Evolutionary conservation across 2,888 invertebrate species (phyloP).

Genomic region (Sesamia inferens): DNA sequence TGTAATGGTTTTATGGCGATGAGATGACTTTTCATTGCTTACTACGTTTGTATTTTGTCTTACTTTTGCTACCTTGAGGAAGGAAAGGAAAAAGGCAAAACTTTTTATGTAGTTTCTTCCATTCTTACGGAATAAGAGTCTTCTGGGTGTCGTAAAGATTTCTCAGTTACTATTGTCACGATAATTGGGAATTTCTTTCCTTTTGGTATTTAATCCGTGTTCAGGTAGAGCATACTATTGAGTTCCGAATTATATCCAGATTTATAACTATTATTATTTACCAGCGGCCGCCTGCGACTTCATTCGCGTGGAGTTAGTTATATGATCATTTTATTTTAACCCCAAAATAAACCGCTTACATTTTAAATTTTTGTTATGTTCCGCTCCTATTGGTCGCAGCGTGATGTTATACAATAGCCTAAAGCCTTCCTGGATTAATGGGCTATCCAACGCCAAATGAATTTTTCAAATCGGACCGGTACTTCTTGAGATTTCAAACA

Average conservation of each 20-base stretch:
- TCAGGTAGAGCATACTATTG: neutral
- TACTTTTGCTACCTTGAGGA: neutral
- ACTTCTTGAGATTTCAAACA: no score
- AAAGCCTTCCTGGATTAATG: no score
- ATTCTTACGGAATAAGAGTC: neutral
- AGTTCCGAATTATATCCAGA: neutral
- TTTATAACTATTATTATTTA: neutral
- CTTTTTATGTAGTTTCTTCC: neutral
- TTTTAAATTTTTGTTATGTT: no score
- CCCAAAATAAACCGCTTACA: no score
- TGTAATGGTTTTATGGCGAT: slow-evolving; percentile 12
- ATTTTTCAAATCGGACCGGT: no score
- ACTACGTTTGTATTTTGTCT: neutral
- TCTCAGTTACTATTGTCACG: neutral
- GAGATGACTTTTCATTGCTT: slow-evolving; percentile 6
- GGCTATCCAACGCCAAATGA: no score
- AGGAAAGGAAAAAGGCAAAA: neutral
- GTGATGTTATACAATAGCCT: no score
- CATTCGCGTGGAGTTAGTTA: no score
- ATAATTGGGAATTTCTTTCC: neutral
- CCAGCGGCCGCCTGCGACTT: no score
- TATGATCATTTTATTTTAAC: no score
- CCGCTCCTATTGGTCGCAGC: no score
- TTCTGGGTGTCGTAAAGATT: neutral
- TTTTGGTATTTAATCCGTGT: neutral